A percentile compares a stretch with the other conserved stretches of the same genome.
phyloP scores from a whole-genome alignment of 1,140 invertebrate genomes.

The Bemisia tabaci region DNA sequence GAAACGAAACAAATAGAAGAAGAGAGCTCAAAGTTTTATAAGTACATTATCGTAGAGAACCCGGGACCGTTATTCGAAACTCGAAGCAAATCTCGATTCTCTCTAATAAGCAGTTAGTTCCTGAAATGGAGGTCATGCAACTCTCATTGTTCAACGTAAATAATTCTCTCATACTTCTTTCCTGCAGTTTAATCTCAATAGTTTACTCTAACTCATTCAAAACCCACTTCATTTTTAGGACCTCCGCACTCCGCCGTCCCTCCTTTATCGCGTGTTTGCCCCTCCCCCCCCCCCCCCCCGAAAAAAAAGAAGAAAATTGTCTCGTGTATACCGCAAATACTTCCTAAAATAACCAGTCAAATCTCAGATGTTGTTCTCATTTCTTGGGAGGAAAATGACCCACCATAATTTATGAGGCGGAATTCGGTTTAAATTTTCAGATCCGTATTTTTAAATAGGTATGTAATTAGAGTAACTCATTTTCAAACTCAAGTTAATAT shows the following conservation, averaged over 20 bases:
- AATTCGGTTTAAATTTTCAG: no score
- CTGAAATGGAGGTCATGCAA: neutral
- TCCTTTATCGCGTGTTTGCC: no score
- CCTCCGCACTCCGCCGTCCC: no score
- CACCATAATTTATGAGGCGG: no score
- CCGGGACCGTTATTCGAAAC: neutral
- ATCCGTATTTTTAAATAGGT: no score
- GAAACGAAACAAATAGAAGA: neutral
- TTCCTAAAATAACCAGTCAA: no score
- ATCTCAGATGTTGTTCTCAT: no score
- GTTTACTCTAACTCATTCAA: neutral
- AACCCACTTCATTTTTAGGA: neutral
- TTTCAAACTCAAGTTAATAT: no score
- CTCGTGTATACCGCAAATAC: no score
- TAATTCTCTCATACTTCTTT: neutral
- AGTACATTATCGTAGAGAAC: neutral
- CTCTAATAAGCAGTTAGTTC: neutral
- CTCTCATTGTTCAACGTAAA: neutral
- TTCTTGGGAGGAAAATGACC: no score
- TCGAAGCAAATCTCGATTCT: neutral
- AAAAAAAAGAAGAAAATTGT: no score
- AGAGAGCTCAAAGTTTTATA: neutral
- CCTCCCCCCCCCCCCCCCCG: neutral
- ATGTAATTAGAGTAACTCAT: no score
- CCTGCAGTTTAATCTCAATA: neutral